Conservation (phyloP, 2,888 invertebrate species). For the Petrolisthes manimaculis region DNA sequence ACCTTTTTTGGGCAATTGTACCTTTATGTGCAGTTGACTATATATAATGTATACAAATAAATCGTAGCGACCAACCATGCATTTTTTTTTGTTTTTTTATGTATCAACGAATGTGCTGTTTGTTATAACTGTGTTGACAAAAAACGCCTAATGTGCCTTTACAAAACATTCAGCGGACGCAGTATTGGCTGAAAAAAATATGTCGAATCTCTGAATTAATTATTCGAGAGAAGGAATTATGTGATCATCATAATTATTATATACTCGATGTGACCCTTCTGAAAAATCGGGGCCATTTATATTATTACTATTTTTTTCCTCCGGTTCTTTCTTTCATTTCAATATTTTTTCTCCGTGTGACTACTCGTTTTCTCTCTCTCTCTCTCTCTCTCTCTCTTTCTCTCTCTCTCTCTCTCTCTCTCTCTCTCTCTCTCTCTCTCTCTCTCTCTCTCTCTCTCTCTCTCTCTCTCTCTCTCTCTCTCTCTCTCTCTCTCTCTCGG, state of each 20-base stretch:
- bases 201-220: too few species aligned
- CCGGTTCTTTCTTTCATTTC: background rate
- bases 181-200: background rate
- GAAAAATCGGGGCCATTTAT: too few species aligned
- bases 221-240: too few species aligned
- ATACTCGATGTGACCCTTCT: too few species aligned
- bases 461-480: background rate
- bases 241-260: too few species aligned
- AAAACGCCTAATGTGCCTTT: background rate
- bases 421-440: background rate
- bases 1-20: background rate
- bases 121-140: too few species aligned
- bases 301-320: background rate
- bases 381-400: background rate
- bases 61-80: too few species aligned
- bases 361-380: background rate
- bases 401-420: background rate
- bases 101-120: too few species aligned
- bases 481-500: background rate
- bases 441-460: background rate
- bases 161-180: too few species aligned
- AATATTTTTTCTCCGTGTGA: background rate
- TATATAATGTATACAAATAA: background rate
- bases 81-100: too few species aligned
- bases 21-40: too few species aligned